Evolutionary conservation across 2,888 invertebrate species (phyloP).

Genomic region (Pristionchus mayeri): DNA sequence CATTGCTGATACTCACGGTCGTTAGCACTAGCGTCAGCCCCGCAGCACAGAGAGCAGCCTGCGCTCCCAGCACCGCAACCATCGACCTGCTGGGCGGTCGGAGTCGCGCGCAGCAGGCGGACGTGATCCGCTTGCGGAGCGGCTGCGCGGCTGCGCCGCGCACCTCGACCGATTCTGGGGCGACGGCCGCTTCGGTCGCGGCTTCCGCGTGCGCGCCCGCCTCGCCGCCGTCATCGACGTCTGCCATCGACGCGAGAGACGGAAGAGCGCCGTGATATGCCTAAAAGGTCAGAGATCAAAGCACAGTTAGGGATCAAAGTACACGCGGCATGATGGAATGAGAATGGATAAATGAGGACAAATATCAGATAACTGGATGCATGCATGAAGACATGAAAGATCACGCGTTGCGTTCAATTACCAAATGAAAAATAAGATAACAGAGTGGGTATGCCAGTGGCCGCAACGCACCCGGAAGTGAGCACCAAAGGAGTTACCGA

Average conservation of each 20-base stretch:
- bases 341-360: too few relatives aligned
- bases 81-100: neutral
- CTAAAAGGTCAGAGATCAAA: neutral
- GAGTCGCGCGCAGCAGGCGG: neutral
- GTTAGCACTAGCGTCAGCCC: neutral
- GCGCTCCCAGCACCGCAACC: neutral
- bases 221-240: conserved; percentile 1
- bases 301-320: neutral
- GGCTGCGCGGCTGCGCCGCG: neutral
- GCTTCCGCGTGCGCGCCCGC: neutral
- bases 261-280: neutral
- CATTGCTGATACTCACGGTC: neutral
- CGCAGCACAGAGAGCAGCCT: neutral
- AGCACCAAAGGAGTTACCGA: too few relatives aligned
- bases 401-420: neutral
- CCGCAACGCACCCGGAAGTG: neutral
- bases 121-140: neutral
- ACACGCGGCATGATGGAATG: too few relatives aligned
- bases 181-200: neutral
- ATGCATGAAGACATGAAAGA: neutral
- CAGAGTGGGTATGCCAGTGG: too few relatives aligned
- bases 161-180: neutral
- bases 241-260: neutral
- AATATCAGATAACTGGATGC: too few relatives aligned
- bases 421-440: neutral